These are phyloP conservation scores for Branchipolynoe longqiensis DNA, from an alignment of 2,888 invertebrate genomes.

Conservation along the genomic window DNA sequence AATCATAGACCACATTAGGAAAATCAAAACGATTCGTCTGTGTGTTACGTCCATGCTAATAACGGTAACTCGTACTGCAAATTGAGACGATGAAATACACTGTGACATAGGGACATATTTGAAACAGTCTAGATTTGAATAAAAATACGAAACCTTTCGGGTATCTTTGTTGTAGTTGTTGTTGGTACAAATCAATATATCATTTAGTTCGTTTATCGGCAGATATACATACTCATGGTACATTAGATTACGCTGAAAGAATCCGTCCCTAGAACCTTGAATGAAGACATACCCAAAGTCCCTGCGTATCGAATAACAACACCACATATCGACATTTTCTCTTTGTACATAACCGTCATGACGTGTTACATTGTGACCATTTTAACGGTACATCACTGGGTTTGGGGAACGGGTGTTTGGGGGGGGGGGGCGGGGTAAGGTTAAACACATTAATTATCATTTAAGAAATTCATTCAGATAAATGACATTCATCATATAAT, in stretches of 20 bases:
- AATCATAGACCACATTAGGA: no score
- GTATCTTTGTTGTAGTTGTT: no score
- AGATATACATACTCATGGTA: constrained; percentile 44
- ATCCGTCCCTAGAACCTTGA: neutral
- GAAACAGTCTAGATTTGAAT: constrained; percentile 52
- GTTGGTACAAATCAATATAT: constrained; percentile 46
- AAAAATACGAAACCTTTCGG: constrained; percentile 56
- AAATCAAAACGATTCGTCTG: no score
- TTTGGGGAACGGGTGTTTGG: no score
- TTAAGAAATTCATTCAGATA: no score
- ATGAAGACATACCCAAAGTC: neutral
- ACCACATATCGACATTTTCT: neutral
- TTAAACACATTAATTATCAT: no score
- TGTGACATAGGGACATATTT: neutral
- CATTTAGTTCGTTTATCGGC: constrained; percentile 9
- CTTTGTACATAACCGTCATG: constrained; percentile 26
- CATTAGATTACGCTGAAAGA: no score
- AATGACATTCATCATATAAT: no score
- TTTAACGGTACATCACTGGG: no score
- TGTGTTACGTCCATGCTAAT: no score
- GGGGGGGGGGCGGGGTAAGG: constrained; percentile 10
- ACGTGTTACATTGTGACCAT: neutral
- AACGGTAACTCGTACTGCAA: no score
- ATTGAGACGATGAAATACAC: neutral
- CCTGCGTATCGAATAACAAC: constrained; percentile 39